These are phyloP conservation scores for Phymorhynchus buccinoides DNA, from an alignment of 1,140 invertebrate species.

Conservation along the genomic window DNA sequence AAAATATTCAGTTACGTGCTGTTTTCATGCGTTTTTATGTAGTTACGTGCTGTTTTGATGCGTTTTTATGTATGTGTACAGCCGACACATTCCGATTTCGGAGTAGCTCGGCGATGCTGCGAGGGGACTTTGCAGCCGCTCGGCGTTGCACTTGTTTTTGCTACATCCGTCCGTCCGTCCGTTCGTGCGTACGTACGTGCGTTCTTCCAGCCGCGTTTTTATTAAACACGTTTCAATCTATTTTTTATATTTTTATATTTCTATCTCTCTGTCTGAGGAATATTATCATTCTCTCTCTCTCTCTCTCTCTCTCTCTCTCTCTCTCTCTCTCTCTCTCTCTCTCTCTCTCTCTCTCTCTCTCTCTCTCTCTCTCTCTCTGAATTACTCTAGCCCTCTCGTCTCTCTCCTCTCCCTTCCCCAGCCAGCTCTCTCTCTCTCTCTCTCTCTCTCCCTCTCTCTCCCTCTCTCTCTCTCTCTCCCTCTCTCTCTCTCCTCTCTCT, in stretches of 20 bases:
- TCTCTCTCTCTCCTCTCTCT: not conserved
- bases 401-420: not conserved
- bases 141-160: no score
- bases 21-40: no score
- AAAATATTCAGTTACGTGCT: no score
- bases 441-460: not conserved
- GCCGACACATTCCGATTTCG: no score
- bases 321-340: not conserved
- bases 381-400: no score
- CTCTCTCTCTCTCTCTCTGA: constrained; percentile 4
- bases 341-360: not conserved
- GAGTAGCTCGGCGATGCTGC: no score
- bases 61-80: no score
- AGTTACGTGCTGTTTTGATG: no score
- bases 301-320: not conserved
- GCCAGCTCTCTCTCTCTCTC: not conserved
- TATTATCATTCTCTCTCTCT: not conserved
- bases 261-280: not conserved
- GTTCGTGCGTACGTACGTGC: no score
- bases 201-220: no score
- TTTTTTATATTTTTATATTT: not conserved
- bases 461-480: not conserved
- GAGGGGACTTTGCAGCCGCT: no score
- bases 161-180: no score
- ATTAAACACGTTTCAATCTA: not conserved